phyloP scores from a whole-genome alignment of 53 echinoderm and acorn worm genomes.

The Echinometra lucunter region DNA sequence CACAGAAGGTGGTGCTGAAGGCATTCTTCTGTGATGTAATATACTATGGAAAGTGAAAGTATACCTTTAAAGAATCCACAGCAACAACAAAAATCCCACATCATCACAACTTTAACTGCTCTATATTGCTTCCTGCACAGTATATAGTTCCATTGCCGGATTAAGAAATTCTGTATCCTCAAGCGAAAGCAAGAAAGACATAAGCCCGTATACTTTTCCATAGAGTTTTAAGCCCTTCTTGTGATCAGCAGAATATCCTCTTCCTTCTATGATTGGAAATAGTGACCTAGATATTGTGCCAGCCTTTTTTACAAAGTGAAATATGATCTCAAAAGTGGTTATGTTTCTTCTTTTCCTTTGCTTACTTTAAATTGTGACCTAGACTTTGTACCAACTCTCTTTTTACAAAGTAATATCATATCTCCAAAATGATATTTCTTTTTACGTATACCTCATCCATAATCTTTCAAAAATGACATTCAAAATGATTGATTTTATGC shows the following conservation, averaged over 20 bases:
- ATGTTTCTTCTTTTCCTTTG: not conserved
- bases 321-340: not conserved
- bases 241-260: not conserved
- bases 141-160: not conserved
- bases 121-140: not conserved
- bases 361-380: no score
- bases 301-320: not conserved
- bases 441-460: slow-evolving; percentile 24
- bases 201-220: not conserved
- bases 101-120: not conserved
- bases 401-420: no score
- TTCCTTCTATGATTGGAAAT: not conserved
- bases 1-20: no score
- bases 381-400: no score
- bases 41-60: no score
- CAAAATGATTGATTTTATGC: not conserved
- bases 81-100: no score
- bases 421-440: no score
- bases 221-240: not conserved
- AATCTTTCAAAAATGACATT: slow-evolving; percentile 48
- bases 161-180: not conserved
- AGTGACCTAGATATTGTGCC: not conserved
- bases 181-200: not conserved
- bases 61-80: not conserved
- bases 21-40: no score